phyloP scores from a whole-genome alignment of 2,797 vertebrate genomes.

The Lateolabrax maculatus region DNA sequence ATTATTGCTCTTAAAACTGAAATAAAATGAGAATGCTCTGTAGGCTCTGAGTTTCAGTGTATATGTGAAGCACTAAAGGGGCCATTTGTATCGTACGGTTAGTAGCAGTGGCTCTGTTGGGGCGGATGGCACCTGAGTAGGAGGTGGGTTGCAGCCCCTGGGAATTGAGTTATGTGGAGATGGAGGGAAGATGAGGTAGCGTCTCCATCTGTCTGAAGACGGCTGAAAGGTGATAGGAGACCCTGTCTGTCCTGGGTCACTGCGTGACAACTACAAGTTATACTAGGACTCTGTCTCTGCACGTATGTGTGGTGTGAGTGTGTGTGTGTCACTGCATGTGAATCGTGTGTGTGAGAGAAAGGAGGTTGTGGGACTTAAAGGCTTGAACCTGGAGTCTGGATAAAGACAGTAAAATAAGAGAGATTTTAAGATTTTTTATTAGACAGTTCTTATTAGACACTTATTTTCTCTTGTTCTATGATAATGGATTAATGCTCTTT shows the following conservation, averaged over 20 bases:
- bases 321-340: constrained; percentile 11
- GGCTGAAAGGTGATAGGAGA: constrained; percentile 77
- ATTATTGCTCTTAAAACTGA: background rate
- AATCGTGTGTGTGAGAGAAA: constrained; percentile 6
- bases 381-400: constrained; percentile 4
- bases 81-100: constrained; percentile 17
- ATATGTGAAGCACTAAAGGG: background rate
- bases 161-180: constrained; percentile 58
- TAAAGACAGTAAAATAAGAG: background rate
- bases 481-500: constrained; percentile 16
- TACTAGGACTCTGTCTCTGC: constrained; percentile 21
- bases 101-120: constrained; percentile 1
- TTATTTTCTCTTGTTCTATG: constrained; percentile 1
- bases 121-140: constrained; percentile 59
- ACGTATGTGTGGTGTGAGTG: constrained; percentile 11
- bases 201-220: constrained; percentile 71
- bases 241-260: constrained; percentile 55
- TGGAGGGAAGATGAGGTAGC: constrained; percentile 77
- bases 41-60: background rate
- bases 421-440: background rate
- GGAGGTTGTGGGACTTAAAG: constrained; percentile 11
- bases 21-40: background rate
- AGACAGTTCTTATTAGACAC: background rate
- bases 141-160: constrained; percentile 45
- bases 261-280: constrained; percentile 51